Percentiles rank a stretch among this genome's conserved stretches.
phyloP scores from a whole-genome alignment of 2,797 vertebrate genomes.

The Coilia nasus region DNA sequence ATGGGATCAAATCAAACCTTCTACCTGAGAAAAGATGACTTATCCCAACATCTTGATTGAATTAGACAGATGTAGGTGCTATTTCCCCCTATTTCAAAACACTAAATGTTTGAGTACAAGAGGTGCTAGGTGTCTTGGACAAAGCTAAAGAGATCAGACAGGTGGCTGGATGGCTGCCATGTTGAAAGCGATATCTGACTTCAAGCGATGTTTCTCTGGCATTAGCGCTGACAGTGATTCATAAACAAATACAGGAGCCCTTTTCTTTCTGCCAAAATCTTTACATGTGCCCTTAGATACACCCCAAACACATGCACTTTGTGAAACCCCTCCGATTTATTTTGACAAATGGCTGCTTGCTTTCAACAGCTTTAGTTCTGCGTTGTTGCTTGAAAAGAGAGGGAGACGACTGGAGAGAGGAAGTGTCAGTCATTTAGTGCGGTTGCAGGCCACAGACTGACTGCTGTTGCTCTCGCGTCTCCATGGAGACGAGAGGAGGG shows the following conservation, averaged over 20 bases:
- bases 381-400: neutral
- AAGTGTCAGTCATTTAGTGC: neutral
- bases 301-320: neutral
- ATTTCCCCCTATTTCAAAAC: neutral
- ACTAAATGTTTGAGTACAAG: neutral
- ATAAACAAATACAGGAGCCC: slow-evolving; percentile 20
- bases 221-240: neutral
- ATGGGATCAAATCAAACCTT: neutral
- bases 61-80: neutral
- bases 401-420: neutral
- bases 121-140: slow-evolving; percentile 14
- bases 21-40: neutral
- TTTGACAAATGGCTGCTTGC: neutral
- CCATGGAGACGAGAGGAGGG: neutral
- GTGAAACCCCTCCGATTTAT: neutral
- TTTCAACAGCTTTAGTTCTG: neutral
- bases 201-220: slow-evolving; percentile 26
- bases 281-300: neutral
- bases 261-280: neutral
- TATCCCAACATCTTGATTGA: neutral
- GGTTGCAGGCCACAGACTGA: neutral
- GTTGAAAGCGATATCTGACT: slow-evolving; percentile 28
- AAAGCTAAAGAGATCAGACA: slow-evolving; percentile 24
- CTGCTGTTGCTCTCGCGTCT: neutral
- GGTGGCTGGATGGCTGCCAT: slow-evolving; percentile 18